phyloP scores from a whole-genome alignment of 2,113 vertebrate genomes.

The Mastomys coucha region DNA sequence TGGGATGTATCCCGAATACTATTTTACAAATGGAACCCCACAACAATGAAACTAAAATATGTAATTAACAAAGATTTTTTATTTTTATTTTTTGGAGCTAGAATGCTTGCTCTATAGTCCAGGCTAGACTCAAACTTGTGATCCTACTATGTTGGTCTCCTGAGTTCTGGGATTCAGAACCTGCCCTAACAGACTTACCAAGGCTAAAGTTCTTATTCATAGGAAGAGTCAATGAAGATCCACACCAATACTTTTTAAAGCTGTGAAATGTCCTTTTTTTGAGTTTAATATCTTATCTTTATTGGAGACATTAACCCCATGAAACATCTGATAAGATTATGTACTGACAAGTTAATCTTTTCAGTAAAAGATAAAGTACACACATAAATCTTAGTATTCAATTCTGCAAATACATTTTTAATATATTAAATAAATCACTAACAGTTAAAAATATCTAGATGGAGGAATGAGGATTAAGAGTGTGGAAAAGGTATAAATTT shows the following conservation, averaged over 20 bases:
- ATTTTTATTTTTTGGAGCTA: background rate
- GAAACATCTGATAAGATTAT: background rate
- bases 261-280: background rate
- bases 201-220: background rate
- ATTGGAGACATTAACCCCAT: background rate
- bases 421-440: conserved; percentile 34
- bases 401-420: background rate
- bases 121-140: background rate
- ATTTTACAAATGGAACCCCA: background rate
- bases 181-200: background rate
- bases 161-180: background rate
- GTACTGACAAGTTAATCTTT: conserved; percentile 9
- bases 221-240: background rate
- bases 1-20: background rate
- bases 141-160: background rate
- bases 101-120: background rate
- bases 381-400: conserved; percentile 39
- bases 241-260: conserved; percentile 26
- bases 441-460: background rate
- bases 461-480: background rate
- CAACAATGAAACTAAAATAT: background rate
- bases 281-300: conserved; percentile 30
- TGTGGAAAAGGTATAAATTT: background rate
- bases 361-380: conserved; percentile 22
- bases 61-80: too few relatives aligned